These are phyloP conservation scores for Epinephelus lanceolatus DNA, from an alignment of 2,113 vertebrate species.

Conservation along the genomic window DNA sequence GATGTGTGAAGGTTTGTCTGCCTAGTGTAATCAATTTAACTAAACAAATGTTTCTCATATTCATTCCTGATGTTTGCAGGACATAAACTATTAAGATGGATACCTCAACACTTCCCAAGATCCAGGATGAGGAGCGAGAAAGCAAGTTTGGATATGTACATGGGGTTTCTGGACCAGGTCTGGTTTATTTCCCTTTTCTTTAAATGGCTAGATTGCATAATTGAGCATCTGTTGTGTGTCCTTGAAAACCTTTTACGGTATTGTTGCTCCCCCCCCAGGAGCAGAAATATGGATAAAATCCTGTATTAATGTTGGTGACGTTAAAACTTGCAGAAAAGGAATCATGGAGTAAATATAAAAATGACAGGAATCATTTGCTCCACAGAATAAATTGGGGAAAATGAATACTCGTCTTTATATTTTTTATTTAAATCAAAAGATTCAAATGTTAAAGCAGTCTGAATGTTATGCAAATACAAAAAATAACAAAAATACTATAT, in stretches of 20 bases:
- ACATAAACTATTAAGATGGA: constrained; percentile 86
- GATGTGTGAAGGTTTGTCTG: neutral
- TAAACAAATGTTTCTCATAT: neutral
- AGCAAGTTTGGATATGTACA: constrained; percentile 91
- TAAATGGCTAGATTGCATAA: neutral
- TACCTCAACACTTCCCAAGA: constrained; percentile 92
- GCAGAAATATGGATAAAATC: no score
- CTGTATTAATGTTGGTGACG: no score
- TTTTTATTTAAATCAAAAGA: no score
- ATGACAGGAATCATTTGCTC: no score
- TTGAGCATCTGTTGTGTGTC: neutral
- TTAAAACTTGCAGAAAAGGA: no score
- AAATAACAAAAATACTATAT: no score
- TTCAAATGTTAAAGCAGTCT: neutral
- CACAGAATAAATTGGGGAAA: no score
- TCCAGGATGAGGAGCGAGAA: constrained; percentile 91
- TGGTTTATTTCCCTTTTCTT: constrained; percentile 43
- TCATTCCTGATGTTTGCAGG: constrained; percentile 24
- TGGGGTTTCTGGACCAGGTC: constrained; percentile 95
- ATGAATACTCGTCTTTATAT: no score
- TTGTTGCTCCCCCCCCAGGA: no score
- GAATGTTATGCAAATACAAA: neutral
- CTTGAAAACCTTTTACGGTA: no score
- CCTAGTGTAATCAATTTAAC: neutral
- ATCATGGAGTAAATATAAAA: no score